Evolutionary conservation across 2,797 vertebrate genomes (phyloP), one percentile per base, ranked within the genome.

Genomic region (Bradypodion ventrale): DNA sequence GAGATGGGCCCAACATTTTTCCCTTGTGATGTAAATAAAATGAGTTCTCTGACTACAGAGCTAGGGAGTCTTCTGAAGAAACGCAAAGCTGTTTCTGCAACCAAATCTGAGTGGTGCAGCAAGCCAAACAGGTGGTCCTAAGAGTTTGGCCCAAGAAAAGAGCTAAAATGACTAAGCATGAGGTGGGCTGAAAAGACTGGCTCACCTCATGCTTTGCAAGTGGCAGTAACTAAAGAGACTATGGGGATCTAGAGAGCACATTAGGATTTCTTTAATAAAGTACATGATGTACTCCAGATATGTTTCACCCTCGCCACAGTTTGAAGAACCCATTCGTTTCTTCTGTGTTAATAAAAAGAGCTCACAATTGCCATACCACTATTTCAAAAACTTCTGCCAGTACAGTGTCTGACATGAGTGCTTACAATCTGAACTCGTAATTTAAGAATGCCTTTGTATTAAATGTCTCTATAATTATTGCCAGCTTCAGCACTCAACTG

Each of bases 401-500:
- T 76, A 49, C 72, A 40, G 7, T 78, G 65, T 74, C 60, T 80
- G 79, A 91, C 42, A 80, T 75, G 72, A 87, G 90, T 90, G 75
- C 75, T 65, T 87, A 89, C 86, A 87, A 78, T 70, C 42, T 84
- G 85, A 92, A 90, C 89, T 86, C 85, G 85, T 82, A 88, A 87
- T 88, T 90, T 83, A 7, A 82, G 66, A 90, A 86, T 0, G 8
- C 46, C 59, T 82, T 35, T 87, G 78, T 83, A 62, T 63, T 89
- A 89, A 37, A 83, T 37, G 75, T 56, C 52, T 88, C 82, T 79
- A 37, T 86, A 85, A 90, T 83, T 86, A 84, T 65, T 81, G 85
- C 70, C 85, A 93, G 89, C 19, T 85, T 93, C 88, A 90, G 80
- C 29, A 80, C 29, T 74, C 85, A 89, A 92, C 90, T 46, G 63